These are phyloP conservation scores for Atrichornis clamosus DNA, from an alignment of 2,113 vertebrate species.

Conservation along the genomic window DNA sequence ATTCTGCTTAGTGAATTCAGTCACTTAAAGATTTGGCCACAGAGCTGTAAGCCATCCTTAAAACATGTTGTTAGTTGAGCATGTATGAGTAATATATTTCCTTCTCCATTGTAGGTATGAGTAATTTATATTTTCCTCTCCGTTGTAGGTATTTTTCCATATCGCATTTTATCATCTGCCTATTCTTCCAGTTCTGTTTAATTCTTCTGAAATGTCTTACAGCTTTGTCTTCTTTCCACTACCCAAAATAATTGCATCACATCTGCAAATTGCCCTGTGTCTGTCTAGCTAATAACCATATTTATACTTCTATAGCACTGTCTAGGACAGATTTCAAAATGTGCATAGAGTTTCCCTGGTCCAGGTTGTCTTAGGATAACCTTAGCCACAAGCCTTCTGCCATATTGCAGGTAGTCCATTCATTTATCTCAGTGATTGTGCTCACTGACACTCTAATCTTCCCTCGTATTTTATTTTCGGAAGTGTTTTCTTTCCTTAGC, in stretches of 20 bases:
- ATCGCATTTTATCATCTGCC: neutral
- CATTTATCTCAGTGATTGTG: neutral
- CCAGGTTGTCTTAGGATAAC: neutral
- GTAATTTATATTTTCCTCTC: neutral
- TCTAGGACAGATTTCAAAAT: neutral
- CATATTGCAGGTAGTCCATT: neutral
- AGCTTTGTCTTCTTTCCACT: neutral
- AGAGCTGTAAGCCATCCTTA: neutral
- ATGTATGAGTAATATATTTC: neutral
- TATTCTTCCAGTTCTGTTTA: neutral
- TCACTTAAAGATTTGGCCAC: neutral
- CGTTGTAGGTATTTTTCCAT: neutral
- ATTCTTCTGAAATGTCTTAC: neutral
- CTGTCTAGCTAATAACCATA: neutral
- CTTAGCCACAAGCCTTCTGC: neutral
- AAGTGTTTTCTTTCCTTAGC: neutral
- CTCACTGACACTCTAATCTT: neutral
- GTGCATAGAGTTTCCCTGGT: neutral
- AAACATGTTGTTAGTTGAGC: neutral
- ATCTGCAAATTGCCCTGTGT: neutral
- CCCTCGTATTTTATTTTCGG: neutral
- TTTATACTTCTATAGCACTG: neutral
- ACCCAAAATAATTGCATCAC: neutral
- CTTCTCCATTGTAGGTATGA: neutral
- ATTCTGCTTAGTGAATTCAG: neutral